Conservation (phyloP, 30 jellyfish, hydroid and myxozoan genomes). For the Nemopilema nomurai region DNA sequence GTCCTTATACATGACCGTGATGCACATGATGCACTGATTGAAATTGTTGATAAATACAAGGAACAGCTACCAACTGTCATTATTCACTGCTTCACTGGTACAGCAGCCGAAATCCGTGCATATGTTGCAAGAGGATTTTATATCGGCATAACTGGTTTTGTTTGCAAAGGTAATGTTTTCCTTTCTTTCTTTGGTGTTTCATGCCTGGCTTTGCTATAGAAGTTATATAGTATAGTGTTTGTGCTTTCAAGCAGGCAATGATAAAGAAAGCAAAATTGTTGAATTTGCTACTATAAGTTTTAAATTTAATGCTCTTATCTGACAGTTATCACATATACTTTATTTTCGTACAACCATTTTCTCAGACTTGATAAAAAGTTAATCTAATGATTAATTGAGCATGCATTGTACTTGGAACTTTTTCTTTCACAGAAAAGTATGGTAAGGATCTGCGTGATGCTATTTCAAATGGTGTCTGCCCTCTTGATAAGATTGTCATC, state of each 20-base stretch:
- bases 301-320: too few relatives aligned
- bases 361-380: too few relatives aligned
- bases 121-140: slow-evolving; percentile 89
- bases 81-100: slow-evolving; percentile 96
- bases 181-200: background rate
- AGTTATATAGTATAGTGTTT: too few relatives aligned
- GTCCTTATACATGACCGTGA: slow-evolving; percentile 90
- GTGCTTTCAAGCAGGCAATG: too few relatives aligned
- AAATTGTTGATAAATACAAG: slow-evolving; percentile 75
- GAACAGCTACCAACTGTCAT: slow-evolving; percentile 85
- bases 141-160: slow-evolving; percentile 90
- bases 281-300: too few relatives aligned
- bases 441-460: slow-evolving; percentile 88
- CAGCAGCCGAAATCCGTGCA: slow-evolving; percentile 78
- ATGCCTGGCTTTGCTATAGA: too few relatives aligned
- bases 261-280: too few relatives aligned
- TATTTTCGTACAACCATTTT: too few relatives aligned
- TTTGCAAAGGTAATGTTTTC: slow-evolving; percentile 76
- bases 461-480: slow-evolving; percentile 79
- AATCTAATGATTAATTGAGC: too few relatives aligned
- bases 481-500: slow-evolving; percentile 77
- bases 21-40: slow-evolving; percentile 86
- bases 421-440: slow-evolving; percentile 67
- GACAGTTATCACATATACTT: too few relatives aligned
- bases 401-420: background rate